These are phyloP conservation scores for Clarias laeviceps DNA, from an alignment of 2,797 vertebrate species.

Conservation along the genomic window DNA sequence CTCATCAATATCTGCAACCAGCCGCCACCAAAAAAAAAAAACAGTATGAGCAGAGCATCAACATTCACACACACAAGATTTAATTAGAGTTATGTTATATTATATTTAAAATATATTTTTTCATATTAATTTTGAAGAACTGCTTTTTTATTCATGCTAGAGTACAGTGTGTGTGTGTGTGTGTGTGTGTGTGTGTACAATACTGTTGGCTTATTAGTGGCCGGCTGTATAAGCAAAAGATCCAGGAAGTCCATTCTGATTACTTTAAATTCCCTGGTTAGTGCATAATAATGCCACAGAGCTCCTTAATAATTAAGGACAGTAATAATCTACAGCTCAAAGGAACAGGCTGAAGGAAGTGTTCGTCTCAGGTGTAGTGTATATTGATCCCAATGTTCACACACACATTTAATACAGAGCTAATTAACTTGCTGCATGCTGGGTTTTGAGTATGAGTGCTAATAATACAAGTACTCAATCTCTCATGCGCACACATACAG, in stretches of 20 bases:
- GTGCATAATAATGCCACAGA: neutral
- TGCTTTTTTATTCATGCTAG: no score
- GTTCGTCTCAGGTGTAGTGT: neutral
- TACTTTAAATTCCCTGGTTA: neutral
- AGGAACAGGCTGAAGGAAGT: neutral
- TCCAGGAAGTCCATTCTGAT: neutral
- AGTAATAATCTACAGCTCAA: neutral
- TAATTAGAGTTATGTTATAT: neutral
- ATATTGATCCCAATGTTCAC: neutral
- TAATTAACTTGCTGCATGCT: neutral
- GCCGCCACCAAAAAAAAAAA: slow-evolving; percentile 23
- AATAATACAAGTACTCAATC: slow-evolving; percentile 10
- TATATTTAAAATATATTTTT: neutral
- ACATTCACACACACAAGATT: neutral
- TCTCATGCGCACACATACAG: slow-evolving; percentile 1
- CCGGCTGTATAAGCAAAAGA: neutral
- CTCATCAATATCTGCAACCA: slow-evolving; percentile 79
- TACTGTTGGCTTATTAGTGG: neutral
- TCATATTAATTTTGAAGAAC: no score
- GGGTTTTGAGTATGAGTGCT: neutral
- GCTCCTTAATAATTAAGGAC: neutral
- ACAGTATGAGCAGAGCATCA: neutral
- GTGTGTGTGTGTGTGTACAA: no score
- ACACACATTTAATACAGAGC: neutral
- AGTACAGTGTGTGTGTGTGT: no score